A percentile compares a stretch with the other conserved stretches of the same genome.
Evolutionary conservation across 2,113 vertebrate species (phyloP).

Genomic region (Eublepharis macularius): DNA sequence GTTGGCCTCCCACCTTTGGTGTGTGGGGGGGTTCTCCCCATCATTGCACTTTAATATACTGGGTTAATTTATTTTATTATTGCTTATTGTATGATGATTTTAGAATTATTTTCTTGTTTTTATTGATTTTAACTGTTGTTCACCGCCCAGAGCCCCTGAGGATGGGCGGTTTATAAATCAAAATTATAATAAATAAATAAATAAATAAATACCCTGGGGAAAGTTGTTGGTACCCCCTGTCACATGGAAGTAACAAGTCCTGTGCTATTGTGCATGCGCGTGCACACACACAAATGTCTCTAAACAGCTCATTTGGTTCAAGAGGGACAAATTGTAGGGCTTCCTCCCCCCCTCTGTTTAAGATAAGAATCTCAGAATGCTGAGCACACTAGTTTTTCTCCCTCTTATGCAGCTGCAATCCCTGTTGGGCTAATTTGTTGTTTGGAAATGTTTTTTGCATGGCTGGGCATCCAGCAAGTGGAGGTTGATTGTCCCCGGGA

Average conservation of each 20-base stretch:
- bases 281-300: not conserved
- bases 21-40: too few species aligned
- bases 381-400: conserved; percentile 9
- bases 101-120: too few species aligned
- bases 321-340: not conserved
- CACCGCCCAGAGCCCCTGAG: too few species aligned
- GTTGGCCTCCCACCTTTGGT: too few species aligned
- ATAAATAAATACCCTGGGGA: not conserved
- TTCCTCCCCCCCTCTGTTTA: not conserved
- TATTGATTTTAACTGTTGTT: too few species aligned
- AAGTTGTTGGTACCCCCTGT: not conserved
- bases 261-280: not conserved
- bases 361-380: not conserved
- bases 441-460: conserved; percentile 48
- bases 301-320: too few species aligned
- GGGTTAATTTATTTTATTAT: too few species aligned
- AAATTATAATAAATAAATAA: too few species aligned
- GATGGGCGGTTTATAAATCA: too few species aligned
- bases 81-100: too few species aligned
- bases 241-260: not conserved
- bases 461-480: conserved; percentile 50
- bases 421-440: conserved; percentile 39
- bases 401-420: conserved; percentile 13
- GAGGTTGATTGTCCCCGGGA: conserved; percentile 53
- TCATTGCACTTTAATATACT: too few species aligned